Evolutionary conservation across 2,113 vertebrate species (phyloP), one percentile per base, ranked within the genome.

Genomic region (Nannospalax galili): DNA sequence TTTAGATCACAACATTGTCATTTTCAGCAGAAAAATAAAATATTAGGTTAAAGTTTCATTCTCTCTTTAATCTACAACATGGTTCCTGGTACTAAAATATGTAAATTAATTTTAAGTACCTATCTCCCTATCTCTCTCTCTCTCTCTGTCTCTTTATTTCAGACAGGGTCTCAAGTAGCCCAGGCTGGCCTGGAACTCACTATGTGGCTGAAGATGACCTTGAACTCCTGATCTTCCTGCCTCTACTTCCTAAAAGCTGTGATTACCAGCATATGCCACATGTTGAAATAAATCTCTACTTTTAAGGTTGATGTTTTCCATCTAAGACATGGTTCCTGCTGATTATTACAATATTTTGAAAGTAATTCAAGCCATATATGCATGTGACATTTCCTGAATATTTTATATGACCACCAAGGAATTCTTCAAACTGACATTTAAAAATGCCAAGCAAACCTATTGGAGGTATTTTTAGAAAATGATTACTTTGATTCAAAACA

Each of bases 391-490:
- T 88, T 84, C 7, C 75, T 74, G 37, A 58, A 84, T 93, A 88
- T 75, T 80, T 91, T 86, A 85, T 9, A 87, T 77, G 80, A 90
- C 84, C 77, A 88, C n/a, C 65, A 78, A 86, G 35, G 67, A 92
- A 87, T 75, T 88, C 30, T 95, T 79, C 88, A 91, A 96, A 92
- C 5, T 84, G 87, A 93, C 80, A 92, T 95, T 96, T 94, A 45
- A 48, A 90, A 84, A 91, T 94, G 79, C 58, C 62, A 86, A 88
- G 82, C 12, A 72, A 93, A 94, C 82, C 48, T 73, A 78, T 24
- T 37, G 62, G 56, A 91, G 42, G 35, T 87, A 93, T 88, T 96
- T 95, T 88, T 93, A 62, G 81, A 93, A 93, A 97, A 94, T 30
- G 2, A 77, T 78, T 84, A 94, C 67, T 96, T 90, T 95, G 84